phyloP scores from a whole-genome alignment of 1,140 invertebrate genomes.

The Lepidurus arcticus region DNA sequence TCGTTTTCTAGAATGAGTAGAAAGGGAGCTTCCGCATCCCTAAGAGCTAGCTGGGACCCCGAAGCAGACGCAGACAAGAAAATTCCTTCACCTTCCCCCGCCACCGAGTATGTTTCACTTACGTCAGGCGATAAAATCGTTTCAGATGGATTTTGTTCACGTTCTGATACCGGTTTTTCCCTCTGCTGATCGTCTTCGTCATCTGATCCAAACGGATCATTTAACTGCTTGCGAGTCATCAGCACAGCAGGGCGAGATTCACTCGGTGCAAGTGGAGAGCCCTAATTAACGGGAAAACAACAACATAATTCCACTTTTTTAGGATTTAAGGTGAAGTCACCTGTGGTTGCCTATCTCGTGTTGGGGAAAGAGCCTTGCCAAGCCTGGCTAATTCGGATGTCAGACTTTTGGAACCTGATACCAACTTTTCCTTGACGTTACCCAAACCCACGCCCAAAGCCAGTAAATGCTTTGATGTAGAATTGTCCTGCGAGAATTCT shows the following conservation, averaged over 20 bases:
- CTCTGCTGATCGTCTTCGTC: slow-evolving; percentile 59
- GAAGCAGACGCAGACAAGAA: slow-evolving; percentile 20
- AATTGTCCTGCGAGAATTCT: background rate
- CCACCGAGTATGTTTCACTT: background rate
- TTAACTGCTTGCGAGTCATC: slow-evolving; percentile 79
- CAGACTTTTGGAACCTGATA: slow-evolving; percentile 67
- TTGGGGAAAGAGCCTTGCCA: slow-evolving; percentile 70
- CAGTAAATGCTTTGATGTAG: background rate
- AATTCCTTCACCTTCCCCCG: slow-evolving; percentile 6
- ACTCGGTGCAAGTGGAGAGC: background rate
- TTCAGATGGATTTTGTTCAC: background rate
- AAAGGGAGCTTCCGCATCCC: slow-evolving; percentile 31
- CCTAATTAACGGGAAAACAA: background rate
- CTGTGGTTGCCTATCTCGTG: slow-evolving; percentile 52
- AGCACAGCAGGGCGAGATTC: slow-evolving; percentile 44
- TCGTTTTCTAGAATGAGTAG: slow-evolving; percentile 23
- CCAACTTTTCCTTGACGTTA: slow-evolving; percentile 61
- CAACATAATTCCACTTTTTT: slow-evolving; percentile 27
- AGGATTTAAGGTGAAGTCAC: background rate
- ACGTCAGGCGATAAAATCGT: background rate
- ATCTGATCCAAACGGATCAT: slow-evolving; percentile 85
- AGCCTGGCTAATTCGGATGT: slow-evolving; percentile 44
- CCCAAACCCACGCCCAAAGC: background rate
- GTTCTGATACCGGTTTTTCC: background rate
- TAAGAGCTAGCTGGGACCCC: slow-evolving; percentile 19